Evolutionary conservation across 2,888 invertebrate genomes (phyloP).

Genomic region (Allacma fusca): DNA sequence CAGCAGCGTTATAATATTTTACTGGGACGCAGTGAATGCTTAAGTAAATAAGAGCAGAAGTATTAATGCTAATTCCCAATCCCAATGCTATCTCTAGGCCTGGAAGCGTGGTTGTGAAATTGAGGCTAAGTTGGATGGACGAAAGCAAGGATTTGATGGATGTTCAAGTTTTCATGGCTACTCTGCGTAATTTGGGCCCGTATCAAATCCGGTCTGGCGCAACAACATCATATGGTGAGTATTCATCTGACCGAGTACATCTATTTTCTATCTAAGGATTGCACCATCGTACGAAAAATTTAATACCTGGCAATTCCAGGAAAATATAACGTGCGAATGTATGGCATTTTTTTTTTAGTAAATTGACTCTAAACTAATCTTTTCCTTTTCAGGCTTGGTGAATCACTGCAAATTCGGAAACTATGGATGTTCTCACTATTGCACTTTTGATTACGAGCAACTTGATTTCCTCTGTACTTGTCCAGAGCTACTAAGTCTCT

Average conservation of each 20-base stretch:
- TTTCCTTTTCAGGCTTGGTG: constrained; percentile 66
- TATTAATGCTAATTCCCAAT: not conserved
- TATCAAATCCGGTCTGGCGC: constrained; percentile 32
- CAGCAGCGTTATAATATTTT: not conserved
- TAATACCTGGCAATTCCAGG: no score
- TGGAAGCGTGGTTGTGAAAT: constrained; percentile 73
- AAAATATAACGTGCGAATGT: no score
- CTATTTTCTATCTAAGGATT: no score
- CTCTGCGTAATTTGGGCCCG: constrained; percentile 25
- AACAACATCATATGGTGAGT: constrained; percentile 51
- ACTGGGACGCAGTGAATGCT: not conserved
- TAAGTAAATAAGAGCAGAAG: not conserved
- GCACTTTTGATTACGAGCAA: constrained; percentile 72
- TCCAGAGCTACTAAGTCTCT: constrained; percentile 69
- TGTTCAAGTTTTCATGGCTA: constrained; percentile 42
- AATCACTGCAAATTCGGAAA: constrained; percentile 74
- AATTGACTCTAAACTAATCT: not conserved
- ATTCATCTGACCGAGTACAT: no score
- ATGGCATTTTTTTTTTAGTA: no score
- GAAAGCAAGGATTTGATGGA: constrained; percentile 67
- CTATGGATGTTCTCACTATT: constrained; percentile 73
- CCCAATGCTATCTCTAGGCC: constrained; percentile 65
- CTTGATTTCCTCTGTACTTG: constrained; percentile 75
- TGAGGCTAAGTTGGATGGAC: constrained; percentile 73
- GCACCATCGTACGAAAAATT: no score